Base-by-base conservation (phyloP, 2,797 vertebrate genomes). In the Labroides dimidiatus region DNA sequence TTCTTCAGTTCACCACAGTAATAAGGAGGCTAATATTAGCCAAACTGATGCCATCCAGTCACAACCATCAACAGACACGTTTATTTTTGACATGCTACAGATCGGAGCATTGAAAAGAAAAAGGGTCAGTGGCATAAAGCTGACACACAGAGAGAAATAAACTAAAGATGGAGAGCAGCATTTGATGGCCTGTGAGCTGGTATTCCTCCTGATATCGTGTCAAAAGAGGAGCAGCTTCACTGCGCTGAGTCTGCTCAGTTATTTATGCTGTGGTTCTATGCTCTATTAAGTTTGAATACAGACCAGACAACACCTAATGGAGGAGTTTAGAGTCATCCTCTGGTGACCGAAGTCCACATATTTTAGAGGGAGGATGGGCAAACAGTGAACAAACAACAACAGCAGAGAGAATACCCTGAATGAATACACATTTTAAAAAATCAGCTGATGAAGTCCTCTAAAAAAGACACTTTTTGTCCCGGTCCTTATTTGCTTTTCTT, bases 201-300 rank as follows among this genome's bases (percentile, higher is more conserved):
- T 13, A n/a, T 45, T 20, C 30, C 30, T 33, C 30, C 30, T 33
- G 30, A 33, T 33, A 33, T 33, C 8, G 24, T 27, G 30, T 33
- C 30, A 4, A 8, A 33, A 33, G 30, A 33, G 72, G 50, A 62
- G 48, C 52, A 55, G 3, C 24, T 47, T 54, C 48, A 58, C 50
- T 47, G 53, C 19, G 49, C 21, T 39, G 44, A 50, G 53, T 16
- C 61, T 54, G 64, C 64, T 77, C 30, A 51, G 48, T 78, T 70
- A 75, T 82, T 78, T 68, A 75, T 80, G 55, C 37, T 67, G 54
- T 27, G 64, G 42, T 30, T 54, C 55, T 47, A 39, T 44, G 55
- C 11, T 48, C 21, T 61, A 56, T 75, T 68, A 54, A 55, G 11
- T 55, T n/a, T 61, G 41, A 77, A 66, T 45, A 52, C 3, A 6